phyloP scores from a whole-genome alignment of 2,888 invertebrate genomes.

The Ochropleura leucogaster region DNA sequence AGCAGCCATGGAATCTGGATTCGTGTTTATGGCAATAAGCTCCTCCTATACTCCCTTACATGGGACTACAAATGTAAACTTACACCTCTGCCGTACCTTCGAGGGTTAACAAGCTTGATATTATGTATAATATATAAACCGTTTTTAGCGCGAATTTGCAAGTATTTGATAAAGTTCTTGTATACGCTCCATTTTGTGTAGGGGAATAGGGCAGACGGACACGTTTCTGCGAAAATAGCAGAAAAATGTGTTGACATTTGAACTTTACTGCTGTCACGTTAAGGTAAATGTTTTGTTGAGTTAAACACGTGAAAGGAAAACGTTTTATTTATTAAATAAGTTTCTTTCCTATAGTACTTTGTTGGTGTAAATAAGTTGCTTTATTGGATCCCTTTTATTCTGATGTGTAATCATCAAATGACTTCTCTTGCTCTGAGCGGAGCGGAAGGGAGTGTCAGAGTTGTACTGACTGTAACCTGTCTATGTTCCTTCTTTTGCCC shows the following conservation, averaged over 20 bases:
- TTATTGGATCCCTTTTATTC: background rate
- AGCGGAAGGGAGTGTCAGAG: too few relatives aligned
- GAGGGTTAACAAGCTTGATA: too few relatives aligned
- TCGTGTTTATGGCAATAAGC: too few relatives aligned
- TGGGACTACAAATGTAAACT: too few relatives aligned
- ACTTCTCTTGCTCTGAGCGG: too few relatives aligned
- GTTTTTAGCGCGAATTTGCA: background rate
- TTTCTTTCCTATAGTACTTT: background rate
- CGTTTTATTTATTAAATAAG: slow-evolving; percentile 29
- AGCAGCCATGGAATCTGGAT: too few relatives aligned
- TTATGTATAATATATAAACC: background rate
- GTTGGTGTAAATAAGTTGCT: background rate
- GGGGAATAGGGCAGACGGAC: background rate
- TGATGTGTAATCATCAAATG: too few relatives aligned
- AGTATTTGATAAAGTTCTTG: slow-evolving; percentile 20
- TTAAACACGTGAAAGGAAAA: slow-evolving; percentile 42
- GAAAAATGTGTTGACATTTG: slow-evolving; percentile 44
- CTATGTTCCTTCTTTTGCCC: too few relatives aligned
- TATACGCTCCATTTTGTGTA: slow-evolving; percentile 23
- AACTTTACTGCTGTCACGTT: slow-evolving; percentile 48
- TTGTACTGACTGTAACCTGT: too few relatives aligned
- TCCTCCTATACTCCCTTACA: too few relatives aligned
- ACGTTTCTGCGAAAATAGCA: slow-evolving; percentile 24
- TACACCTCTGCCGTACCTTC: too few relatives aligned
- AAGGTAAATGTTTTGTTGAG: slow-evolving; percentile 28